These are phyloP conservation scores for Archips crataeganus DNA, from an alignment of 2,888 invertebrate species.

Conservation along the genomic window DNA sequence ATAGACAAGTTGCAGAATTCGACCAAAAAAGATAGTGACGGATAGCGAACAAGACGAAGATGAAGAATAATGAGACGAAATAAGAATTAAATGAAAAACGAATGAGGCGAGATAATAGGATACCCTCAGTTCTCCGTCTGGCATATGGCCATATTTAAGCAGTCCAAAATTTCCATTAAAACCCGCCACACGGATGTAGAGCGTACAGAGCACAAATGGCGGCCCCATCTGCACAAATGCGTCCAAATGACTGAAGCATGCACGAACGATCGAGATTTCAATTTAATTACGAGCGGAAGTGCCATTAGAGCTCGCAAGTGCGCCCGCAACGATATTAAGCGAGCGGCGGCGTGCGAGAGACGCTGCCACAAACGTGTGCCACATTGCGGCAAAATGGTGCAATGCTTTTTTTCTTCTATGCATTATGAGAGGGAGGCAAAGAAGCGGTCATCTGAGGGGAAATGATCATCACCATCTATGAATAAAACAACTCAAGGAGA, in stretches of 20 bases:
- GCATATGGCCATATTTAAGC: not conserved
- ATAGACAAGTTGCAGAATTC: no score
- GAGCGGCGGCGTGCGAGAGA: not conserved
- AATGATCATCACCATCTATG: no score
- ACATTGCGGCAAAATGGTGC: not conserved
- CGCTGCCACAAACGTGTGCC: not conserved
- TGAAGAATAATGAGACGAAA: no score
- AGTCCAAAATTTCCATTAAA: not conserved
- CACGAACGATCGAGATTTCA: slow-evolving; percentile 33
- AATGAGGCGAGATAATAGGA: no score
- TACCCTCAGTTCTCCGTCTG: no score
- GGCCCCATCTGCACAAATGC: slow-evolving; percentile 18
- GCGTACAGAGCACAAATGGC: not conserved
- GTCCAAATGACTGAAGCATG: slow-evolving; percentile 18
- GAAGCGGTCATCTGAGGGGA: no score
- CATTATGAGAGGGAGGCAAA: no score
- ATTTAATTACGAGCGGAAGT: slow-evolving; percentile 33
- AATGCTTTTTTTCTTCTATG: no score
- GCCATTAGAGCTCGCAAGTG: slow-evolving; percentile 31
- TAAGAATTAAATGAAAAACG: no score
- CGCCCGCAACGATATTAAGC: slow-evolving; percentile 1
- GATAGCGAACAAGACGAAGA: no score
- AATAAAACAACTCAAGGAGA: no score
- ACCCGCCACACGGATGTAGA: not conserved
- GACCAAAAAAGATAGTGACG: no score